Evolutionary conservation across 1,140 invertebrate species (phyloP).

Genomic region (Heterodera carotae): DNA sequence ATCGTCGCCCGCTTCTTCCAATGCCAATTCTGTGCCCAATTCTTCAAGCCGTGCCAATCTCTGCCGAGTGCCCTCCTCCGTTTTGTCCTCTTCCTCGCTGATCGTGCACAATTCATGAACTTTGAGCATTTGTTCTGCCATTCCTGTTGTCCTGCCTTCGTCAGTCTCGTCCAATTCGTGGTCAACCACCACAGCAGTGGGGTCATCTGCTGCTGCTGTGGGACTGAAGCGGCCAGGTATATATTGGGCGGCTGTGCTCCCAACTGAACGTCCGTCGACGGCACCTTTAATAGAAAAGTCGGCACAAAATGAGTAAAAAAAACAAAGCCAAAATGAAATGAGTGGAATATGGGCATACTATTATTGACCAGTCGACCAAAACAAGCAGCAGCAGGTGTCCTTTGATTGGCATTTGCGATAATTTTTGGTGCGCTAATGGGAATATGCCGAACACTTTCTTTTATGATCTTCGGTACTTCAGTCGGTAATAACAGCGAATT

Average conservation of each 20-base stretch:
- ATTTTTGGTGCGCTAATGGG: neutral
- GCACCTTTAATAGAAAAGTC: neutral
- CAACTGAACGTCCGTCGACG: neutral
- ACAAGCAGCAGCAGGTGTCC: neutral
- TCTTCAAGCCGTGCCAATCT: neutral
- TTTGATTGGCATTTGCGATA: neutral
- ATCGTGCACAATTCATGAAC: conserved; percentile 28
- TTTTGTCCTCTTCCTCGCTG: conserved; percentile 20
- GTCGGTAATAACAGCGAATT: neutral
- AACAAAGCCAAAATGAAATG: neutral
- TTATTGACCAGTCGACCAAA: neutral
- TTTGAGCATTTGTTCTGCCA: neutral
- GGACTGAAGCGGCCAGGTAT: neutral
- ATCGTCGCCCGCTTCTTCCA: neutral
- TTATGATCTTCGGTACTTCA: neutral
- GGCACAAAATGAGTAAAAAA: neutral
- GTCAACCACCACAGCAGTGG: neutral
- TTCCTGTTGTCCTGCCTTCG: neutral
- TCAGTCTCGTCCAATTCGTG: neutral
- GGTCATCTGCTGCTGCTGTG: neutral
- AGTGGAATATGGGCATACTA: neutral
- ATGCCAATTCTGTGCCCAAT: neutral
- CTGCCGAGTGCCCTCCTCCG: neutral
- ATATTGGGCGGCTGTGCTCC: too few species aligned
- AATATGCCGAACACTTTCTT: neutral